phyloP scores from a whole-genome alignment of 1,140 invertebrate genomes.

The Drosophila bocki region DNA sequence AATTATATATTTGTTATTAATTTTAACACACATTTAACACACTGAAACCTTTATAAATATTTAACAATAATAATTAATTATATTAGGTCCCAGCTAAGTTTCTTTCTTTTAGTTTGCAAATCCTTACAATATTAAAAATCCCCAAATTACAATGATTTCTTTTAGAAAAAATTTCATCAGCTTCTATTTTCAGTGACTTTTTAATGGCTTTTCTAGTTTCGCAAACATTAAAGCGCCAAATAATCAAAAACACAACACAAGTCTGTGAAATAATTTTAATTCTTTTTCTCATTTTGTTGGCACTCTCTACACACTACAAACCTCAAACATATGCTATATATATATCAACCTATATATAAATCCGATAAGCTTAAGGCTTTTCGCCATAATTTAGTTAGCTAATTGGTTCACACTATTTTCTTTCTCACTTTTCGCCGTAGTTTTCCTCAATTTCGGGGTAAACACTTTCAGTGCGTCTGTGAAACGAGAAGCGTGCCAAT shows the following conservation, averaged over 20 bases:
- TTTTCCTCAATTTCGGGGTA: slow-evolving; percentile 31
- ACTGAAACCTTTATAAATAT: neutral
- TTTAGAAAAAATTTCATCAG: slow-evolving; percentile 41
- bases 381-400: slow-evolving; percentile 68
- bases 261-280: slow-evolving; percentile 20
- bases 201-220: slow-evolving; percentile 18
- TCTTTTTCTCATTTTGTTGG: slow-evolving; percentile 12
- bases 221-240: slow-evolving; percentile 30
- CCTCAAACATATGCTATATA: slow-evolving; percentile 34
- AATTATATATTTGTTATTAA: no score
- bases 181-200: slow-evolving; percentile 52
- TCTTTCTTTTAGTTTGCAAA: no score
- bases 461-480: slow-evolving; percentile 20
- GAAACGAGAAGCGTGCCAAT: slow-evolving; percentile 78
- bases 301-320: slow-evolving; percentile 19
- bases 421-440: slow-evolving; percentile 17
- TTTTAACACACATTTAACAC: no score
- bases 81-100: neutral
- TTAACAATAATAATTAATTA: no score
- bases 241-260: slow-evolving; percentile 37
- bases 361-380: slow-evolving; percentile 54
- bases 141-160: neutral
- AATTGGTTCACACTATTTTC: slow-evolving; percentile 74
- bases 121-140: neutral
- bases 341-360: slow-evolving; percentile 9